Conservation (phyloP, 2,113 vertebrate genomes). For the Cynoglossus semilaevis region DNA sequence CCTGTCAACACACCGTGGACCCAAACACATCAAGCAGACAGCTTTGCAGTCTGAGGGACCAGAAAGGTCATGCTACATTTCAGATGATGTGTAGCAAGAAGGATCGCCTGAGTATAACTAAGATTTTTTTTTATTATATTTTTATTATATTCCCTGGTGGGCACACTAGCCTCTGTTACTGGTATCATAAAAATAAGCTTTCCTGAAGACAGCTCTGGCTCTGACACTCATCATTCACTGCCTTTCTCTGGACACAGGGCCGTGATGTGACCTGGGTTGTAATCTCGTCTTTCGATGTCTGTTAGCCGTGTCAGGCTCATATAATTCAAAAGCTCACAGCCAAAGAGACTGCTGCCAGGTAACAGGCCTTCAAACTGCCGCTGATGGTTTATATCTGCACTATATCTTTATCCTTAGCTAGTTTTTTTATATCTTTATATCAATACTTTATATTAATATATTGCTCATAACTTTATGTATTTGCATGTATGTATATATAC, state of each 20-base stretch:
- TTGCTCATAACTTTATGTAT: too few species aligned
- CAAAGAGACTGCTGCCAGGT: neutral
- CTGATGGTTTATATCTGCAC: too few species aligned
- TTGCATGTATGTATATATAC: too few species aligned
- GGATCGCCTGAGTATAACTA: constrained; percentile 35
- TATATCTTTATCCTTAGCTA: too few species aligned
- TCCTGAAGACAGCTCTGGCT: neutral
- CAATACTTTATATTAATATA: too few species aligned
- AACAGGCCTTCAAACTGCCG: neutral
- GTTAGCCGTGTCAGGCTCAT: constrained; percentile 25
- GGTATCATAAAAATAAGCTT: constrained; percentile 6
- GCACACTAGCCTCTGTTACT: neutral
- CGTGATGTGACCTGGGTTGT: constrained; percentile 29
- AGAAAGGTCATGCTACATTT: constrained; percentile 69
- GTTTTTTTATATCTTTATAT: too few species aligned
- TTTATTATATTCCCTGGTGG: too few species aligned
- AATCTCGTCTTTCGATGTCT: constrained; percentile 27
- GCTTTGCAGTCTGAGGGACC: constrained; percentile 53
- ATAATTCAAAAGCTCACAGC: neutral
- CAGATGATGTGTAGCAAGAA: constrained; percentile 50
- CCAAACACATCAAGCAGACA: constrained; percentile 62
- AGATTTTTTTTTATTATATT: constrained; percentile 10
- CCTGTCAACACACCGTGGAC: constrained; percentile 58
- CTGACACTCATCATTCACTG: constrained; percentile 3
- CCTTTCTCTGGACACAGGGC: constrained; percentile 1